Percentiles rank a stretch among this genome's conserved stretches.
These are phyloP conservation scores for Entomobrya proxima DNA, from an alignment of 2,888 invertebrate species.

Conservation along the genomic window DNA sequence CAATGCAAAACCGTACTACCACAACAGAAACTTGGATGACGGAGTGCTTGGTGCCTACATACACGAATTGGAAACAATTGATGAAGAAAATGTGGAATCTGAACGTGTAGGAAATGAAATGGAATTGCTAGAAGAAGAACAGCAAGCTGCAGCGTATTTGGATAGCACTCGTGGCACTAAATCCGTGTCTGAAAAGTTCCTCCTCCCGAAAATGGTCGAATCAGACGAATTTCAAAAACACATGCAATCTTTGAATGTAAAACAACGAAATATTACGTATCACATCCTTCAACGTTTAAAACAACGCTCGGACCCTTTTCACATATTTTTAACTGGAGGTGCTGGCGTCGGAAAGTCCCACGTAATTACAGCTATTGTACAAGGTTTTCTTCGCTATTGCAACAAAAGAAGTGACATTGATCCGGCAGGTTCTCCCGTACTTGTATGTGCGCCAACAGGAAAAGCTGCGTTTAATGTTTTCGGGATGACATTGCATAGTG, in stretches of 20 bases:
- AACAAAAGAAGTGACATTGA: too few species aligned
- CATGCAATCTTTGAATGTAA: too few species aligned
- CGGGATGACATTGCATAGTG: too few species aligned
- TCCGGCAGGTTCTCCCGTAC: too few species aligned
- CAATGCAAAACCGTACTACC: too few species aligned
- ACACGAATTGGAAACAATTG: neutral
- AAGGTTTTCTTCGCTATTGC: too few species aligned
- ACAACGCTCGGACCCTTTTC: neutral
- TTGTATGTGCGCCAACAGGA: too few species aligned
- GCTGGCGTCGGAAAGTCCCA: neutral
- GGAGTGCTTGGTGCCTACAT: neutral
- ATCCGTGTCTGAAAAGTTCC: neutral
- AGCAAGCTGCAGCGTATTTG: neutral
- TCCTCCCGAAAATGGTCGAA: neutral
- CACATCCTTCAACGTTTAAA: too few species aligned
- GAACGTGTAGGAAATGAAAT: neutral
- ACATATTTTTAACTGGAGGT: neutral
- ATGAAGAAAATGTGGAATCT: neutral
- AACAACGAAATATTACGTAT: too few species aligned
- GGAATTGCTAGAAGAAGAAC: neutral
- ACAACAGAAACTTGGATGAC: too few species aligned
- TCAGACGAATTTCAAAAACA: too few species aligned
- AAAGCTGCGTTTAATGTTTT: too few species aligned
- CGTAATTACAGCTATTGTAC: neutral
- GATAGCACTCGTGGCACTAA: neutral